Percentiles rank a stretch among this genome's conserved stretches.
Evolutionary conservation across 2,113 vertebrate genomes (phyloP).

Genomic region (Pseudorectes ferrugineus): DNA sequence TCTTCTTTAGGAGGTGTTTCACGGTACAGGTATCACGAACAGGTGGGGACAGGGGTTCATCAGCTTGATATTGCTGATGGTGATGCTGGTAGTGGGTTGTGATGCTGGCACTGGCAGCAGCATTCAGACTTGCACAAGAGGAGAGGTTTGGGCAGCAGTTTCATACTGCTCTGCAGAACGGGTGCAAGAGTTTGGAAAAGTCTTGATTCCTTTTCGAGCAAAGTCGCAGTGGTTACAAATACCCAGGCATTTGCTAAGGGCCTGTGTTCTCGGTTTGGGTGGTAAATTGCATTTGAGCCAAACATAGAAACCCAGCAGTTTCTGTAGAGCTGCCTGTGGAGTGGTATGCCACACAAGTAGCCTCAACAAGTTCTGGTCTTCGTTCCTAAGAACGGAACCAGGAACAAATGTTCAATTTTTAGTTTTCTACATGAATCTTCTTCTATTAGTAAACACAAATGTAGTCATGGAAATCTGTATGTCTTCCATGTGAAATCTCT

Average conservation of each 20-base stretch:
- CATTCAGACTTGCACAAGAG: background rate
- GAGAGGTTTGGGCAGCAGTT: background rate
- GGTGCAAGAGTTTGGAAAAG: background rate
- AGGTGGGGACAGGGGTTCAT: background rate
- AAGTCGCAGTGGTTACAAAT: background rate
- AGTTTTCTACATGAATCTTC: background rate
- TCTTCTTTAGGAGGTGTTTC: background rate
- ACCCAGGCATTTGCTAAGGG: background rate
- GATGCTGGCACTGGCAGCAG: background rate
- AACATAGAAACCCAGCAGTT: conserved; percentile 26
- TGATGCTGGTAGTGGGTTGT: background rate
- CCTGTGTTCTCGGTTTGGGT: background rate
- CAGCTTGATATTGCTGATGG: background rate
- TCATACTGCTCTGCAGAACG: background rate
- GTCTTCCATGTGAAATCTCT: background rate
- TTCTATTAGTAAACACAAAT: background rate
- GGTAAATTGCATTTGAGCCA: background rate
- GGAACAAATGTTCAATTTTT: background rate
- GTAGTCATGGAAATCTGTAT: background rate
- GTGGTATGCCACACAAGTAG: conserved; percentile 34
- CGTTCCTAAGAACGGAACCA: background rate
- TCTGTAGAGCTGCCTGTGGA: background rate
- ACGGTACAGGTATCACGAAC: background rate
- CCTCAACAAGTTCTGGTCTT: background rate
- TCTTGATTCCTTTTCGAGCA: conserved; percentile 16